Conservation (phyloP, 2,888 invertebrate species). For the Netelia virgata region DNA sequence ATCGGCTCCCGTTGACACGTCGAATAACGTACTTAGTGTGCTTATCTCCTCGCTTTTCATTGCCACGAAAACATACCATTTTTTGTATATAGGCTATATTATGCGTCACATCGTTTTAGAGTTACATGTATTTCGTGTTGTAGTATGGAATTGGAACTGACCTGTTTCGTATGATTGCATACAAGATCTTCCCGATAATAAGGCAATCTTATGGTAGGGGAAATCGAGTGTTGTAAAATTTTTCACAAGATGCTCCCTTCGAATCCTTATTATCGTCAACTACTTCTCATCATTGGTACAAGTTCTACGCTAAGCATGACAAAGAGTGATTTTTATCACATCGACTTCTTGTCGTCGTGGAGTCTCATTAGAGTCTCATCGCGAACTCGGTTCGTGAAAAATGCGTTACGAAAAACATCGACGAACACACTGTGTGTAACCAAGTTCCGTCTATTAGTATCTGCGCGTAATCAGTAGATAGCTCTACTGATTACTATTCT, state of each 20-base stretch:
- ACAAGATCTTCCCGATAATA: neutral
- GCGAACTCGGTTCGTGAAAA: conserved; percentile 39
- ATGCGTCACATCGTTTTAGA: too few relatives aligned
- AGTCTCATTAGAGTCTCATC: conserved; percentile 49
- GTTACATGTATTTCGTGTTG: too few relatives aligned
- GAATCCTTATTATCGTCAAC: neutral
- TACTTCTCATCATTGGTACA: neutral
- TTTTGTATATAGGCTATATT: too few relatives aligned
- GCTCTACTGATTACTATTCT: conserved; percentile 8
- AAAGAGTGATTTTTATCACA: conserved; percentile 55
- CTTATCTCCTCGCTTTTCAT: too few relatives aligned
- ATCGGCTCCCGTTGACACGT: too few relatives aligned
- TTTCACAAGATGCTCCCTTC: neutral
- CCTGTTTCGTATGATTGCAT: too few relatives aligned
- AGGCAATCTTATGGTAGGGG: neutral
- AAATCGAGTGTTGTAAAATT: neutral
- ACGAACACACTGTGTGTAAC: neutral
- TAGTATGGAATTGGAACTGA: too few relatives aligned
- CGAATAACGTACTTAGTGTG: too few relatives aligned
- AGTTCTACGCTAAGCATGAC: neutral
- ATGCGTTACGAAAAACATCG: conserved; percentile 2
- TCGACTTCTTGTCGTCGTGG: conserved; percentile 49
- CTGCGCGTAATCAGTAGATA: conserved; percentile 26
- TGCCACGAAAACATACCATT: too few relatives aligned
- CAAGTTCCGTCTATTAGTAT: conserved; percentile 26